Conservation (phyloP, 2,888 invertebrate species). For the Sarcophaga subvicina region DNA sequence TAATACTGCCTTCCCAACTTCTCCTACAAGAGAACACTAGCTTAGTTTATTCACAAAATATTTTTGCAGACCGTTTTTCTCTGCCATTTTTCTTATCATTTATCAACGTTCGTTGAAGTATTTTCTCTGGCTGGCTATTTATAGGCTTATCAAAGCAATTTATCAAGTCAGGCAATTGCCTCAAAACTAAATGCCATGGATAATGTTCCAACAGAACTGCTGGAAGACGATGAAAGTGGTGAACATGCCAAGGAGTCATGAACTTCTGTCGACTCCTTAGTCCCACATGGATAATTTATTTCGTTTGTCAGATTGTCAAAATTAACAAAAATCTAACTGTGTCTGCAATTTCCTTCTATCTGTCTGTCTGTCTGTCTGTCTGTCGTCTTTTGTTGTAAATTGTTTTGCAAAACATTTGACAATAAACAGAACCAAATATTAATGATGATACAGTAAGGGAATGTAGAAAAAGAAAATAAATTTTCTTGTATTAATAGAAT, state of each 20-base stretch:
- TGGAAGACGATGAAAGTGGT: neutral
- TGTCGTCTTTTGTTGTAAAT: neutral
- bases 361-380: neutral
- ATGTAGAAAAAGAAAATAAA: neutral
- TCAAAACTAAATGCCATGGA: slow-evolving; percentile 45
- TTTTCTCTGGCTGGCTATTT: slow-evolving; percentile 25
- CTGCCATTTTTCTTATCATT: slow-evolving; percentile 37
- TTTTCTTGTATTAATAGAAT: neutral
- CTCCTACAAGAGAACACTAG: no score
- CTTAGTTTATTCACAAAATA: no score
- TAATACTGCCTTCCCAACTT: no score
- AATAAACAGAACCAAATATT: slow-evolving; percentile 1
- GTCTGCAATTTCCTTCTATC: neutral
- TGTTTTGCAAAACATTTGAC: slow-evolving; percentile 15
- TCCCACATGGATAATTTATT: slow-evolving; percentile 63
- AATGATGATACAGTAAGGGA: slow-evolving; percentile 10
- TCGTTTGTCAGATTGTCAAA: slow-evolving; percentile 57
- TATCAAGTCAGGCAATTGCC: slow-evolving; percentile 40
- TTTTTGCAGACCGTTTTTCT: neutral
- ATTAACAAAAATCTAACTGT: slow-evolving; percentile 11
- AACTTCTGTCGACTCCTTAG: slow-evolving; percentile 48
- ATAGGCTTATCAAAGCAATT: slow-evolving; percentile 22
- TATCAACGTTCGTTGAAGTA: slow-evolving; percentile 40
- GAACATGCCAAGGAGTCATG: slow-evolving; percentile 19
- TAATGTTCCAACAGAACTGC: slow-evolving; percentile 21